Conservation (phyloP, 2,888 invertebrate species). For the Orthosia gracilis region DNA sequence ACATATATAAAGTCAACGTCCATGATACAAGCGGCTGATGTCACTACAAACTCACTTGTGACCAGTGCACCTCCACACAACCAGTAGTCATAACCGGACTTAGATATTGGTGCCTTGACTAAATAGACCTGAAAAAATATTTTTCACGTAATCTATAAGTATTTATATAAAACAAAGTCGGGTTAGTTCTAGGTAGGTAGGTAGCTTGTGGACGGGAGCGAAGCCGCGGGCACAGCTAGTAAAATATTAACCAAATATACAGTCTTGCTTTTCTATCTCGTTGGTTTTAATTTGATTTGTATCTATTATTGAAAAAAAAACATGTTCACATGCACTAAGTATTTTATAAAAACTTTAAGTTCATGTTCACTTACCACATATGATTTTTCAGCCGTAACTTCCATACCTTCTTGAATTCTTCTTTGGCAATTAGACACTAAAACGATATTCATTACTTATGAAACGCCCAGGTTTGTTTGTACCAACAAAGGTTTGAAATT, state of each 20-base stretch:
- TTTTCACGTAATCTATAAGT: neutral
- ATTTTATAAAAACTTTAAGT: neutral
- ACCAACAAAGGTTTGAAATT: neutral
- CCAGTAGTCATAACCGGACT: constrained; percentile 67
- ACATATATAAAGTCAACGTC: constrained; percentile 71
- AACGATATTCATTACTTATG: constrained; percentile 25
- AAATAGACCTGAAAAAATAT: constrained; percentile 66
- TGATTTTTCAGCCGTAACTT: constrained; percentile 34
- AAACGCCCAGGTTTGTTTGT: neutral
- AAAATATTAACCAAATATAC: too few species aligned
- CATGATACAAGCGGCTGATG: constrained; percentile 73
- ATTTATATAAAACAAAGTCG: too few species aligned
- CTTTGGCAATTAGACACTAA: constrained; percentile 43
- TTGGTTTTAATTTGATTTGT: neutral
- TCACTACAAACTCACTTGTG: constrained; percentile 60
- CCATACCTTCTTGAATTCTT: constrained; percentile 51
- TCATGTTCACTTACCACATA: constrained; percentile 55
- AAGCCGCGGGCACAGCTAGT: too few species aligned
- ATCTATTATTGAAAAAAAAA: neutral
- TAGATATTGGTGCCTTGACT: constrained; percentile 59
- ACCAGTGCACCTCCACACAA: constrained; percentile 73
- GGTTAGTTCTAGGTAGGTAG: too few species aligned
- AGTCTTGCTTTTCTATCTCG: neutral
- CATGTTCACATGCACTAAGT: neutral
- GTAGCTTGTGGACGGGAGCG: too few species aligned